Conservation (phyloP, 2,888 invertebrate species). For the Tyria jacobaeae region DNA sequence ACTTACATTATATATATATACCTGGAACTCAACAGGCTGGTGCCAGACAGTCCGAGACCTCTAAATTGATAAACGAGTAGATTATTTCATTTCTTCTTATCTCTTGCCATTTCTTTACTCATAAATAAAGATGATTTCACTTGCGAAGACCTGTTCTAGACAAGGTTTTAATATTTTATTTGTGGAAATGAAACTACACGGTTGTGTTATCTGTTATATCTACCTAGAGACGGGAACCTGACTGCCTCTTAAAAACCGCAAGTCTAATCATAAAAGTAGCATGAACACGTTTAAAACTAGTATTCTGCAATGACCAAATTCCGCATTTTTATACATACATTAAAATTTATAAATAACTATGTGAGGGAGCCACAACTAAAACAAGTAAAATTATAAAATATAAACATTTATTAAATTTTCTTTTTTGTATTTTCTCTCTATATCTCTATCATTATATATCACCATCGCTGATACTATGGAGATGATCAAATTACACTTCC, state of each 20-base stretch:
- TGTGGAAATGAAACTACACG: neutral
- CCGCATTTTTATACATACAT: neutral
- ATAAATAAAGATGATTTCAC: neutral
- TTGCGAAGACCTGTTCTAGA: neutral
- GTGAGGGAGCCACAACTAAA: neutral
- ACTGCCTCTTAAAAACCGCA: slow-evolving; percentile 11
- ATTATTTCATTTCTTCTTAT: neutral
- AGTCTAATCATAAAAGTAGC: slow-evolving; percentile 8
- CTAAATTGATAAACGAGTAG: too few species aligned
- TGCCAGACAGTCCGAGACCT: too few species aligned
- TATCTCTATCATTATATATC: too few species aligned
- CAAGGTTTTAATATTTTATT: neutral
- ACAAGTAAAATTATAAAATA: neutral
- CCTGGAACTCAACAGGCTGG: too few species aligned
- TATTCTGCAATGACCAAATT: slow-evolving; percentile 1
- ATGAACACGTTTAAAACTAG: slow-evolving; percentile 11
- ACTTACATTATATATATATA: too few species aligned
- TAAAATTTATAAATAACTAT: neutral
- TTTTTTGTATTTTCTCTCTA: too few species aligned
- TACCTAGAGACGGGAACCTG: slow-evolving; percentile 7
- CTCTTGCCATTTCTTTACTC: neutral
- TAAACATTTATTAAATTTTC: too few species aligned
- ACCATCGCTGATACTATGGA: too few species aligned
- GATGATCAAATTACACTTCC: too few species aligned
- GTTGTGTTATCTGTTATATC: neutral